Evolutionary conservation across 2,113 vertebrate genomes (phyloP).

Genomic region (Rhagologus leucostigma): DNA sequence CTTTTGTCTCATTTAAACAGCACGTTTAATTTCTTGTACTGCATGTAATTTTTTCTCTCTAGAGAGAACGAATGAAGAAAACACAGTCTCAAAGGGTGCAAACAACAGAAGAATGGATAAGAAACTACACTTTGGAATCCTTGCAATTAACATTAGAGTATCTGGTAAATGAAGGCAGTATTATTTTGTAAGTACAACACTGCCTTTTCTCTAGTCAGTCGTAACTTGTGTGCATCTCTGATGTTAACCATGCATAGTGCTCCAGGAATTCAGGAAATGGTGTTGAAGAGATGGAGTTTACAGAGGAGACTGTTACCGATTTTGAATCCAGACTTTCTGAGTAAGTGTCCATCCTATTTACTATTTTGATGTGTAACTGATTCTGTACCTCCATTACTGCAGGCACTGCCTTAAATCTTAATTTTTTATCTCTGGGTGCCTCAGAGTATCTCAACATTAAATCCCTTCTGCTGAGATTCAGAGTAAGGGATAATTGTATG

Average conservation of each 20-base stretch:
- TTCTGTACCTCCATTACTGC: not conserved
- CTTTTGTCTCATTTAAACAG: not conserved
- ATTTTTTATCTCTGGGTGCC: not conserved
- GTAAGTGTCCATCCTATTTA: constrained; percentile 63
- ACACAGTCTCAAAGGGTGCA: not conserved
- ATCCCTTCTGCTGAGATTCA: not conserved
- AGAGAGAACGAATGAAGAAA: constrained; percentile 42
- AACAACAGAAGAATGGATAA: constrained; percentile 73
- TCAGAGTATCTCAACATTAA: not conserved
- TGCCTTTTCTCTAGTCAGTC: not conserved
- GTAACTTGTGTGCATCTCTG: not conserved
- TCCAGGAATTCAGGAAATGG: constrained; percentile 37
- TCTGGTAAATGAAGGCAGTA: constrained; percentile 57
- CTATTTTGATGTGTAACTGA: not conserved
- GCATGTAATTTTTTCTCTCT: not conserved
- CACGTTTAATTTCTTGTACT: not conserved
- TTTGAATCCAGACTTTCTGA: constrained; percentile 72
- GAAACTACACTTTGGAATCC: constrained; percentile 62
- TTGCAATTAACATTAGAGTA: constrained; percentile 69
- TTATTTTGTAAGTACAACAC: constrained; percentile 56
- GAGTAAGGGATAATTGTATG: not conserved
- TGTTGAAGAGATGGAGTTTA: constrained; percentile 52
- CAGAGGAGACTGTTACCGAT: constrained; percentile 15
- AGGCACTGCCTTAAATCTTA: not conserved
- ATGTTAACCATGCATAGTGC: not conserved